Conservation (phyloP, 1,140 invertebrate species). For the Ceratosolen fusciceps region DNA sequence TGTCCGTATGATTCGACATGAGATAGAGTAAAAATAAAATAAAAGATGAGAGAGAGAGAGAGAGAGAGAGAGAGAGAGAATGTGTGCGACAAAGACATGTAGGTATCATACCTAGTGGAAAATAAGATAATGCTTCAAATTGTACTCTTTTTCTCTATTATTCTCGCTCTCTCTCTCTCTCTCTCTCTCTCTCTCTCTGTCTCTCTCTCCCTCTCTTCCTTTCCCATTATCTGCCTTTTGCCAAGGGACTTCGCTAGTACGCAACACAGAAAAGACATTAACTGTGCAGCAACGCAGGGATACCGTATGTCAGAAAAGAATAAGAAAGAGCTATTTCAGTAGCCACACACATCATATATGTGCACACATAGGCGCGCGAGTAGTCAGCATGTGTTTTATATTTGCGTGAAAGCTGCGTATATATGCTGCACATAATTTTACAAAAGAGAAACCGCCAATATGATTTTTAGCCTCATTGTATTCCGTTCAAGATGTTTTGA, state of each 20-base stretch:
- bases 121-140: constrained; percentile 66
- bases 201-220: constrained; percentile 40
- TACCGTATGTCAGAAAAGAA: constrained; percentile 49
- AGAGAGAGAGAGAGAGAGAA: constrained; percentile 37
- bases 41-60: neutral
- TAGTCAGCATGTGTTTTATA: too few relatives aligned
- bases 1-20: constrained; percentile 59
- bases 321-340: constrained; percentile 49
- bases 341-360: constrained; percentile 12
- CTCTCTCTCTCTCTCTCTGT: constrained; percentile 29
- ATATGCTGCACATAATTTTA: constrained; percentile 24
- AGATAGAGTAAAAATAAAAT: constrained; percentile 41
- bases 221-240: constrained; percentile 51
- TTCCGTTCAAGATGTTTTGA: too few relatives aligned
- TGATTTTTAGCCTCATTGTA: constrained; percentile 46
- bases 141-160: constrained; percentile 41
- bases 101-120: constrained; percentile 51
- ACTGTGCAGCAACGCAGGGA: constrained; percentile 54
- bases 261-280: constrained; percentile 72
- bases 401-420: too few relatives aligned
- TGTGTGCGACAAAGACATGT: constrained; percentile 34
- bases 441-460: constrained; percentile 54
- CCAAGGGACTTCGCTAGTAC: constrained; percentile 61
- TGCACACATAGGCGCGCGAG: too few relatives aligned
- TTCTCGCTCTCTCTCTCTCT: constrained; percentile 48